Conservation (phyloP, 2,113 vertebrate genomes). For the Rhinoderma darwinii region DNA sequence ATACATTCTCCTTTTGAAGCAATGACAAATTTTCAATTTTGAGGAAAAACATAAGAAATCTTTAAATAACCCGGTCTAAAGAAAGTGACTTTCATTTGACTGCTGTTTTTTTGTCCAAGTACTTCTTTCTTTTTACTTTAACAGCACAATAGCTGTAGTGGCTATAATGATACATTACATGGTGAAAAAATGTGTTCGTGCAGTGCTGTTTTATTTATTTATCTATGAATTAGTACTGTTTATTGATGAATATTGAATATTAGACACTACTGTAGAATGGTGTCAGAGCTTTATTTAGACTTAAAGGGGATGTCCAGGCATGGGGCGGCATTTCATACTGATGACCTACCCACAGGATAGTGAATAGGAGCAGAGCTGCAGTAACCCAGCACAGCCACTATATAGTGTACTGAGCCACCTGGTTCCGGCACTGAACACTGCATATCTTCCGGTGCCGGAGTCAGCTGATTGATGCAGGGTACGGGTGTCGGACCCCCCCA, state of each 20-base stretch:
- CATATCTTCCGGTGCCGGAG: too few relatives aligned
- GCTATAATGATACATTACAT: not conserved
- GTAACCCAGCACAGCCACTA: too few relatives aligned
- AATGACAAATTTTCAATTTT: conserved; percentile 37
- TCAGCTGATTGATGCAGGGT: too few relatives aligned
- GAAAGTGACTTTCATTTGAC: conserved; percentile 21
- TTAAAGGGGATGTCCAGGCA: too few relatives aligned
- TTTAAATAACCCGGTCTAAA: conserved; percentile 9
- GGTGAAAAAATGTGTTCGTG: not conserved
- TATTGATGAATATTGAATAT: not conserved
- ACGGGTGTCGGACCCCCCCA: too few relatives aligned
- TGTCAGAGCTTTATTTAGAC: not conserved
- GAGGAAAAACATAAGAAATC: conserved; percentile 19
- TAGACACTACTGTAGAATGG: not conserved
- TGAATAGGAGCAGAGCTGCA: too few relatives aligned
- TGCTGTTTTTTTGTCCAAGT: not conserved
- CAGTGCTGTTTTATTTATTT: not conserved
- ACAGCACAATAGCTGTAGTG: not conserved
- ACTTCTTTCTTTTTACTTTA: not conserved
- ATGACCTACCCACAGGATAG: too few relatives aligned
- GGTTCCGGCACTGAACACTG: too few relatives aligned
- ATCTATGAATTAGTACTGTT: not conserved
- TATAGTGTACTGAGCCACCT: too few relatives aligned
- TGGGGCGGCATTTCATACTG: too few relatives aligned
- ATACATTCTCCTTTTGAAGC: conserved; percentile 31